A percentile compares a stretch with the other conserved stretches of the same genome.
Evolutionary conservation across 2,113 vertebrate genomes (phyloP).

Genomic region (Apistogramma diplotaenia): DNA sequence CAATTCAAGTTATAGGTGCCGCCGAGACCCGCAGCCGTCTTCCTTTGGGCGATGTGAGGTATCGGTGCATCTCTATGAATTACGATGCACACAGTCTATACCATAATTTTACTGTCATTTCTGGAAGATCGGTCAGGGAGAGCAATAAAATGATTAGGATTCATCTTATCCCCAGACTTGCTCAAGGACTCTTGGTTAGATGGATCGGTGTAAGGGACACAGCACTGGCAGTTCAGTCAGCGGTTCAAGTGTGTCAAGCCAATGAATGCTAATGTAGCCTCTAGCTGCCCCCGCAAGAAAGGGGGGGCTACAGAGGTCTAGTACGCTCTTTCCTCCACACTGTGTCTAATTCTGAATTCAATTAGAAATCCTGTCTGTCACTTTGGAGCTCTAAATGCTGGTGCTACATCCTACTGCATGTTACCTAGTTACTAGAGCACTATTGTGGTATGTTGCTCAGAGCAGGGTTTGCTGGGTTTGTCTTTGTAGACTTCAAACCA

Average conservation of each 20-base stretch:
- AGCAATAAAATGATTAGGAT: constrained; percentile 4
- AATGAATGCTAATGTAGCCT: background rate
- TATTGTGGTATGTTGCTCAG: background rate
- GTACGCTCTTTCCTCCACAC: background rate
- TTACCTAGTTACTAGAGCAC: background rate
- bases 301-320: background rate
- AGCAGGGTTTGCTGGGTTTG: background rate
- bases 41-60: background rate
- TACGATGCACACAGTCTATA: too few species aligned
- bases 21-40: background rate
- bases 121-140: background rate
- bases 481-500: background rate
- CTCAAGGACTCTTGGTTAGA: background rate
- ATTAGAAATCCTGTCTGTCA: background rate
- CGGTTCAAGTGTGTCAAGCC: background rate
- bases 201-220: background rate
- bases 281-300: background rate
- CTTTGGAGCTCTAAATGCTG: background rate
- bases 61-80: background rate
- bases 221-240: background rate
- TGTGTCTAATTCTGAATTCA: background rate
- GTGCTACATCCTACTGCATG: background rate
- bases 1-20: too few species aligned
- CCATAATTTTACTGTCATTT: background rate
- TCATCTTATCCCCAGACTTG: background rate